Base-by-base conservation (phyloP, 2,113 vertebrate genomes). In the Carollia perspicillata region DNA sequence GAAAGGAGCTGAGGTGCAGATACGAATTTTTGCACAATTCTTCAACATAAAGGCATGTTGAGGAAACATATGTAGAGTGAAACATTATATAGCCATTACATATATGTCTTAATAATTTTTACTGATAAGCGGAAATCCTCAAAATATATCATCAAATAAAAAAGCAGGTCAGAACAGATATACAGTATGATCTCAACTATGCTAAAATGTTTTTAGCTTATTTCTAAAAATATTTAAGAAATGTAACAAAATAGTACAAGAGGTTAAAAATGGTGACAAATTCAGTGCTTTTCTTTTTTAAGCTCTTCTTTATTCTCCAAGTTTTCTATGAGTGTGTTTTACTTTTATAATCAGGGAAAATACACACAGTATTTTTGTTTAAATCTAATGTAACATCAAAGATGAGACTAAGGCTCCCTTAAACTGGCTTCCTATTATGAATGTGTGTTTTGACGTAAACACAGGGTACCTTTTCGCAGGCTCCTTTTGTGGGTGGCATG, bases 141-240 rank as follows among this genome's bases (percentile, higher is more conserved):
- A 83, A 96, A 93, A 92, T 80, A 60, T 12, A 65, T 35, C 23
- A 90, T 65, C 55, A 78, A 90, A 40, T 22, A 22, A 74, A 90
- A 58, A 83, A 93, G 33, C 3, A 74, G 28, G 63, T 26, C 49
- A 68, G 69, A 74, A 65, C 35, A 87, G 12, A 90, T 84, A 92
- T 3, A 35, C 11, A 35, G 37, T 66, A 81, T 77, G 37, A 78
- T 85, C 37, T 93, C 79, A 89, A 79, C 20, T 93, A 72, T 81
- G 44, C 51, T 94, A 77, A 92, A 44, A n/a, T 14, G 4, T 49
- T 49, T 66, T 81, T 78, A 86, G 23, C 49, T 53, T 89, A 80
- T 11, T 93, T 95, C 49, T 77, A 89, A 92, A 97, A 88, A 81
- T 60, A 94, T 58, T n/a, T n/a, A 12, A 84, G 69, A 92, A 95